Base-by-base conservation (phyloP, 2,888 invertebrate species). In the Adineta ricciae region DNA sequence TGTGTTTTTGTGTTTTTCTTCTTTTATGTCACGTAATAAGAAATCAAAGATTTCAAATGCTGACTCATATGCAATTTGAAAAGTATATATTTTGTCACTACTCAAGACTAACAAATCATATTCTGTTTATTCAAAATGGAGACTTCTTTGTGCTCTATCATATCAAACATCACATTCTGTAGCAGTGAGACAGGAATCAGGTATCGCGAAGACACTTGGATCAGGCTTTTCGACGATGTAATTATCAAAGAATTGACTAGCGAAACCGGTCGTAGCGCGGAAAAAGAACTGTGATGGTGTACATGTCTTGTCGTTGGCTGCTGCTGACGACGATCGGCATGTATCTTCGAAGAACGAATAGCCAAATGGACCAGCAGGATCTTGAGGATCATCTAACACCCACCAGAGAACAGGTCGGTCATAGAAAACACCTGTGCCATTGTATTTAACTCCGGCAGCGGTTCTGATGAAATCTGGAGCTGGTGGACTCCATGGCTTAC, bases 211-310 rank as follows among this genome's bases (percentile, higher is more conserved):
- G 4, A 78, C 78, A 38, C 38, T 41, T 9, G 78, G 41, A 78
- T 38, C 41, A n/a, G 38, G 38, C 24, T 41, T 38, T n/a, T 78
- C 78, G 41, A 78, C 41, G 5, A 1, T 9, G n/a, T 78, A 78
- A 41, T 78, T 41, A 24, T 41, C 41, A 78, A 78, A 78, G 41
- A 78, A 78, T 41, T 78, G 78, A 78, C 78, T 78, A 1, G 78
- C 78, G 41, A 78, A 78, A 78, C 78, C 78, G n/a, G 78, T n/a
- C 1, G 41, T 41, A 41, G 78, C 78, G 19, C 78, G 24, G 8
- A 78, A 78, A 41, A 78, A 78, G 41, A 78, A 78, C 41, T 78
- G 78, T n/a, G 78, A 78, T 78, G 78, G 78, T 78, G n/a, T n/a
- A 78, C 78, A 78, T 19, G 5, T 64, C 16, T 27, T 36, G 19